Evolutionary conservation across 2,888 invertebrate species (phyloP), one percentile per base, ranked within the genome.

Genomic region (Acleris holmiana): DNA sequence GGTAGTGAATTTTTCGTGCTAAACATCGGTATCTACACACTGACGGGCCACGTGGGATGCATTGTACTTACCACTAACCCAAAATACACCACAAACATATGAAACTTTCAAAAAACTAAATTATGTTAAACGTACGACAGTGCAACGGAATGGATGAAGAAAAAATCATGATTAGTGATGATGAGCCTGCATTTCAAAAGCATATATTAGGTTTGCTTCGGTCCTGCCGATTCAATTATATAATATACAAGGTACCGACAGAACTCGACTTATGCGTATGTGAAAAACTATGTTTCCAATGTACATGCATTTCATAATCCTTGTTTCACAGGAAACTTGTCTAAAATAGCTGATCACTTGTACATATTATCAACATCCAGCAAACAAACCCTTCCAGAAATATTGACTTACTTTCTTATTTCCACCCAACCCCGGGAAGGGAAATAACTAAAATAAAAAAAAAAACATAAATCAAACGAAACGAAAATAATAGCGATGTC

Each of bases 361-460:
- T 68, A 69, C 64, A 69, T 67, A 67, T 57, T 67, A 73, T 72
- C 78, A 80, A 80, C 84, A 73, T 76, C 74, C 81, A 84, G 84
- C 86, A 86, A 82, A 85, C 83, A 83, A 87, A 88, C 79, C 81
- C 79, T 76, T 79, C 81, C 53, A 82, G 77, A 74, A 76, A 78
- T 77, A 76, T 73, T 74, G 79, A 91, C 91, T 92, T 91, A 92
- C 91, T 86, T 83, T 87, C 77, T 86, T 86, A 85, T 80, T 88
- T 83, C 80, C 87, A 87, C 86, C 86, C 80, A 86, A 83, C 77
- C 87, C 85, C 84, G 79, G 83, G 78, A 78, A 82, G 84, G 87
- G 80, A 86, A 91, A 87, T 80, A 92, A 91, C 90, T 89, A 90
- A 89, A 80, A 91, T 60, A 61, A 65, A 67, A 64, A 50, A n/a